Evolutionary conservation across 2,888 invertebrate species (phyloP).

Genomic region (Halocaridina rubra): DNA sequence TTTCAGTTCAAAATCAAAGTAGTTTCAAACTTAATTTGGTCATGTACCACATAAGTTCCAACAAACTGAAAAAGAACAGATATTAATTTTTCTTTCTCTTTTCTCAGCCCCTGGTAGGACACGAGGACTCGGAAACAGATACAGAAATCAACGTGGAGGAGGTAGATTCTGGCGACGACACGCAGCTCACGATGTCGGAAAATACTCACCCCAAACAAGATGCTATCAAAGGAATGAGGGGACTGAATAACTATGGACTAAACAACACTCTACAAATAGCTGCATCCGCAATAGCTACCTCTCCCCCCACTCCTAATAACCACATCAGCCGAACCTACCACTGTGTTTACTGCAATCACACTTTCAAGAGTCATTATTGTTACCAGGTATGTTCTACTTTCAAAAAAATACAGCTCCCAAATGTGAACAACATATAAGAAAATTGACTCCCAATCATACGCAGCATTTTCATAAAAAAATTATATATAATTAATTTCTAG

Average conservation of each 20-base stretch:
- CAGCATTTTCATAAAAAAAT: neutral
- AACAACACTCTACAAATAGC: neutral
- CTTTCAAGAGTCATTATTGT: conserved; percentile 86
- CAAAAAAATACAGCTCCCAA: too few relatives aligned
- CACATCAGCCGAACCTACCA: conserved; percentile 71
- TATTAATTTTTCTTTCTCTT: neutral
- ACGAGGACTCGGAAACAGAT: conserved; percentile 53
- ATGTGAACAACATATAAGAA: too few relatives aligned
- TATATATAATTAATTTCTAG: too few relatives aligned
- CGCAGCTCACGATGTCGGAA: neutral
- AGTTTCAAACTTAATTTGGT: too few relatives aligned
- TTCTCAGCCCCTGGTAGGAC: conserved; percentile 33
- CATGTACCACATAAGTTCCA: too few relatives aligned
- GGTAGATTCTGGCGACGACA: conserved; percentile 46
- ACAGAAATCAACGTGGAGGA: conserved; percentile 58
- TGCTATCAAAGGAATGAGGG: neutral
- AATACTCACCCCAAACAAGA: neutral
- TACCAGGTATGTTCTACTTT: conserved; percentile 72
- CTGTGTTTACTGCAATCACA: conserved; percentile 82
- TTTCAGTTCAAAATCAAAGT: too few relatives aligned
- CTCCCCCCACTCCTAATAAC: conserved; percentile 27
- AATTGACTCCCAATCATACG: neutral
- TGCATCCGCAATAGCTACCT: neutral
- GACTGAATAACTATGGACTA: neutral
- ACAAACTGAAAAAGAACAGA: neutral